Evolutionary conservation across 2,888 invertebrate genomes (phyloP).

Genomic region (Subacronicta megacephala): DNA sequence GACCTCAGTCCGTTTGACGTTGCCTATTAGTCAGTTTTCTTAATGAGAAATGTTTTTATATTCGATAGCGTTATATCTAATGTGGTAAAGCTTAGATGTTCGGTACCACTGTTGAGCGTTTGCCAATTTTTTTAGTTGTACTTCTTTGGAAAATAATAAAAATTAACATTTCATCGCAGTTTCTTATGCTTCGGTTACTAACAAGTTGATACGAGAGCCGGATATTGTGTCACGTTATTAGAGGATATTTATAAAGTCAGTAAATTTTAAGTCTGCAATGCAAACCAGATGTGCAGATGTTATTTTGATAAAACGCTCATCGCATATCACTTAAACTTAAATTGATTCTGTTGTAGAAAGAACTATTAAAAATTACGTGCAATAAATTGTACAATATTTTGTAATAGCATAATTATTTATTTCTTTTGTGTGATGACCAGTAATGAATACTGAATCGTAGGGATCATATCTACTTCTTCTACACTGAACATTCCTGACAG

Average conservation of each 20-base stretch:
- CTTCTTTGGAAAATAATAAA: slow-evolving; percentile 19
- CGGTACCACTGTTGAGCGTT: slow-evolving; percentile 33
- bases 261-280: slow-evolving; percentile 12
- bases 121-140: slow-evolving; percentile 43
- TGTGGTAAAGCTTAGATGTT: slow-evolving; percentile 29
- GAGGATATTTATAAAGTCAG: slow-evolving; percentile 20
- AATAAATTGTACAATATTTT: too few relatives aligned
- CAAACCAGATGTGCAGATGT: not conserved
- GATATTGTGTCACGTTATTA: slow-evolving; percentile 19
- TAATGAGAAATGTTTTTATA: slow-evolving; percentile 38
- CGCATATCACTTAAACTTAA: not conserved
- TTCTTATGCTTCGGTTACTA: slow-evolving; percentile 20
- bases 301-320: too few relatives aligned
- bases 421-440: too few relatives aligned
- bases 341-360: not conserved
- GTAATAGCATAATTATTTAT: too few relatives aligned
- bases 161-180: slow-evolving; percentile 21
- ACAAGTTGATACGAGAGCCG: too few relatives aligned
- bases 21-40: slow-evolving; percentile 34
- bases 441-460: too few relatives aligned
- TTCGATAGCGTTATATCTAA: slow-evolving; percentile 33
- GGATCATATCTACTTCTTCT: too few relatives aligned
- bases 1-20: slow-evolving; percentile 34
- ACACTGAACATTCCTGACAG: too few relatives aligned
- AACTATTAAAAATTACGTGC: not conserved